Conservation (phyloP, 2,797 vertebrate genomes). For the Pseudochromis fuscus region DNA sequence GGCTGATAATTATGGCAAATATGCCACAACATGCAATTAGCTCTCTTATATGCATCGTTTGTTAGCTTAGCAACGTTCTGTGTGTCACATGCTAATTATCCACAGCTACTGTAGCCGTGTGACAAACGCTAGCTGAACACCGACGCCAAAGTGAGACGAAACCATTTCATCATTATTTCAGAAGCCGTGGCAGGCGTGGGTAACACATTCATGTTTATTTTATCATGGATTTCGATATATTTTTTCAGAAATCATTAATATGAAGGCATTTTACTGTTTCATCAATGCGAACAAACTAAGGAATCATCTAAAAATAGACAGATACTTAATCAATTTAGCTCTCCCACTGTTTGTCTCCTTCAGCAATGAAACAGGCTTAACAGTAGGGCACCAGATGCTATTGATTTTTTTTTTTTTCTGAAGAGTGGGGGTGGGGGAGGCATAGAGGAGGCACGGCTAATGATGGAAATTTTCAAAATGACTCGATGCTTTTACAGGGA, state of each 20-base stretch:
- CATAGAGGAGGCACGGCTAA: conserved; percentile 62
- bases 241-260: background rate
- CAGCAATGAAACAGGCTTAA: conserved; percentile 74
- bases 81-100: conserved; percentile 73
- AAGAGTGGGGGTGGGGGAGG: conserved; percentile 56
- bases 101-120: conserved; percentile 62
- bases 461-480: conserved; percentile 77
- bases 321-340: conserved; percentile 84
- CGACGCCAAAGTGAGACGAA: conserved; percentile 23
- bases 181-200: conserved; percentile 27
- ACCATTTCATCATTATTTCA: conserved; percentile 60
- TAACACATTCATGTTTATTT: conserved; percentile 43
- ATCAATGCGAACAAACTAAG: background rate
- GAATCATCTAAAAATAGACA: conserved; percentile 68
- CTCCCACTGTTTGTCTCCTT: conserved; percentile 75
- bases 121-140: conserved; percentile 57
- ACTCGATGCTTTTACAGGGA: conserved; percentile 75
- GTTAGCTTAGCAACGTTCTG: conserved; percentile 68
- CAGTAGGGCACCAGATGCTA: conserved; percentile 74
- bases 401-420: conserved; percentile 73
- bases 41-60: conserved; percentile 60
- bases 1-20: conserved; percentile 68
- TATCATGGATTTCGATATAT: conserved; percentile 16
- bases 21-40: conserved; percentile 73
- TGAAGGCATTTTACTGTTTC: conserved; percentile 2